Evolutionary conservation across 2,797 vertebrate genomes (phyloP).

Genomic region (Eleutherodactylus coqui): DNA sequence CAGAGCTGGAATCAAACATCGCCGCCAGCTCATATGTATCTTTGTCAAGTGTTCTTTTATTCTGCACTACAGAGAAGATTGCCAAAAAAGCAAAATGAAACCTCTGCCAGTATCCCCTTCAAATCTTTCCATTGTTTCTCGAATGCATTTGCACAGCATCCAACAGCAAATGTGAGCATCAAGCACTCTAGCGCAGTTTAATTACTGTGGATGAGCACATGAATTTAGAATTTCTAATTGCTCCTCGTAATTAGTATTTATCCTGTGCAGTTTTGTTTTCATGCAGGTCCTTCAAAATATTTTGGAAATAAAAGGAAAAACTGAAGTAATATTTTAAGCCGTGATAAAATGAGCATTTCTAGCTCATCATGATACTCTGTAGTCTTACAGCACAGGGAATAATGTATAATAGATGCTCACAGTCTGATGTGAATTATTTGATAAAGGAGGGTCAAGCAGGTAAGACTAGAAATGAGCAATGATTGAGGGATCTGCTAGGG

Average conservation of each 20-base stretch:
- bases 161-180: constrained; percentile 33
- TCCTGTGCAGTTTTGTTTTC: constrained; percentile 12
- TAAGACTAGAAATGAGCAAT: not conserved
- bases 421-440: not conserved
- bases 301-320: constrained; percentile 29
- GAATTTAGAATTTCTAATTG: constrained; percentile 52
- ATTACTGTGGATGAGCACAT: constrained; percentile 32
- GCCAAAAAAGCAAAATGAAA: constrained; percentile 27
- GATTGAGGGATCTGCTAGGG: not conserved
- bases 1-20: constrained; percentile 47
- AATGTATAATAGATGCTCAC: not conserved
- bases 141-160: constrained; percentile 32
- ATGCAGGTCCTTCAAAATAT: constrained; percentile 39
- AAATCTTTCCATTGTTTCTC: constrained; percentile 55
- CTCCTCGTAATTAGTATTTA: constrained; percentile 43
- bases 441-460: not conserved
- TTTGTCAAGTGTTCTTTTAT: constrained; percentile 55
- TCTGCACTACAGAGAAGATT: constrained; percentile 16
- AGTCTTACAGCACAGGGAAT: not conserved
- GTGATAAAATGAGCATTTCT: not conserved
- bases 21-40: constrained; percentile 52
- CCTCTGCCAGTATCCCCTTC: constrained; percentile 48
- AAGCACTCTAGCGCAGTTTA: constrained; percentile 14
- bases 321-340: not conserved
- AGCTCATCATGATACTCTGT: not conserved